phyloP scores from a whole-genome alignment of 2,888 invertebrate species.

The Magallana nippona region DNA sequence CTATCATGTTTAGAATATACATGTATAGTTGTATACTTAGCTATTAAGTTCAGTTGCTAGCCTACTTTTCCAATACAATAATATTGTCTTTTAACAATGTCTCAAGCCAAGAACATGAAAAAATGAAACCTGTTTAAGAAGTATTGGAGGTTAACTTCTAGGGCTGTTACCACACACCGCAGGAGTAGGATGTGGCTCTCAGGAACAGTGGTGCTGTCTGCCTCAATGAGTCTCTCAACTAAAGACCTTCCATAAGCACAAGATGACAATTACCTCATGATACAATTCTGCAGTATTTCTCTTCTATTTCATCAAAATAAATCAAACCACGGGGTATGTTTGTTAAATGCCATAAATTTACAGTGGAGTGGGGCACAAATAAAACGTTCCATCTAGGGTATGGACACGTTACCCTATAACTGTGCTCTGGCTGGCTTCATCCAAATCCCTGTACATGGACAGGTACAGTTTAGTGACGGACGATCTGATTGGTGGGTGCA shows the following conservation, averaged over 20 bases:
- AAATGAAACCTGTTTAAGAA: slow-evolving; percentile 27
- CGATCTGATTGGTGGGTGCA: slow-evolving; percentile 62
- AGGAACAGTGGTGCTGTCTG: neutral
- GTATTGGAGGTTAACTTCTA: slow-evolving; percentile 50
- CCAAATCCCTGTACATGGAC: slow-evolving; percentile 43
- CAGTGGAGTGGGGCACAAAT: too few relatives aligned
- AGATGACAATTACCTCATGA: too few relatives aligned
- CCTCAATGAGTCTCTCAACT: neutral
- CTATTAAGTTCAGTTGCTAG: too few relatives aligned
- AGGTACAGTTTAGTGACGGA: slow-evolving; percentile 54
- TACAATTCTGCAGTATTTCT: neutral
- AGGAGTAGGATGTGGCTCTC: slow-evolving; percentile 40
- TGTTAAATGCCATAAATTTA: too few relatives aligned
- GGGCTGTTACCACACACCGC: slow-evolving; percentile 41
- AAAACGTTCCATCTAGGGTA: neutral
- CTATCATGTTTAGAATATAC: too few relatives aligned
- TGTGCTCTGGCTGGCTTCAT: neutral
- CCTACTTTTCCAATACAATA: too few relatives aligned
- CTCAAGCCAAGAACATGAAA: neutral
- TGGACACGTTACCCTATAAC: neutral
- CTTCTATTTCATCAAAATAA: neutral
- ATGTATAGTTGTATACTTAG: too few relatives aligned
- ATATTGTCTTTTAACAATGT: too few relatives aligned
- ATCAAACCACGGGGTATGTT: too few relatives aligned
- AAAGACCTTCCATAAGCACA: neutral